Evolutionary conservation across 2,113 vertebrate species (phyloP), one percentile per base, ranked within the genome.

Genomic region (Donacobius atricapilla): DNA sequence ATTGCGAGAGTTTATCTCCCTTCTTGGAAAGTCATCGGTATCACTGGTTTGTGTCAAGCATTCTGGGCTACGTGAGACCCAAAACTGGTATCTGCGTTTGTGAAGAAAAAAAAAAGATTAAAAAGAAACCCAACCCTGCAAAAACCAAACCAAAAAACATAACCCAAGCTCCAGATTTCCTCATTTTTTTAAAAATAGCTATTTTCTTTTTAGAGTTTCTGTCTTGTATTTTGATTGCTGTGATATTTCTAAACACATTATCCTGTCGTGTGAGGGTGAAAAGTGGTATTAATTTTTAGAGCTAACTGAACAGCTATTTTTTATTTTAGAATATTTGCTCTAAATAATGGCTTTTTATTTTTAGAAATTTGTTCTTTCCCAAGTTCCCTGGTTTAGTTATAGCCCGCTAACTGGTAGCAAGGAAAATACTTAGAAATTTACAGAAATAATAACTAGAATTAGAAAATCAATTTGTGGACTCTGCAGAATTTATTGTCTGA

Each of bases 111-210:
- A 45, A 53, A 35, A 31, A 17, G 1, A 37, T 0, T 0, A 33
- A 5, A 25, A 35, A 60, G 11, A 54, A 42, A 7, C 20, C 11
- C 7, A 39, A 21, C 5, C 4, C 5, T 42, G 11, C 12, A 78
- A 70, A 57, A 53, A 31, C 6, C 9, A 42, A 42, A 53, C 6
- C 9, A 61, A 57, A 35, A 72, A 31, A 4, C 2, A 11, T 13
- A 54, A 58, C 8, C 1, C 8, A 84, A 65, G 39, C 7, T 5
- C 30, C 24, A 68, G 4, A 44, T 54, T 33, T 50, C 19, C 9
- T 85, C 0, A 0, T 30, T 30, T 48, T 42, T 27, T 7, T 1
- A 11, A 40, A 3, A 40, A 27, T 9, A 78, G 2, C 20, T 64
- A 2, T 27, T 69, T 65, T 87, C 23, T 64, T 68, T 83, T 65